These are phyloP conservation scores for Pangasius sanitwongsei DNA, from an alignment of 2,797 vertebrate genomes.

Conservation along the genomic window DNA sequence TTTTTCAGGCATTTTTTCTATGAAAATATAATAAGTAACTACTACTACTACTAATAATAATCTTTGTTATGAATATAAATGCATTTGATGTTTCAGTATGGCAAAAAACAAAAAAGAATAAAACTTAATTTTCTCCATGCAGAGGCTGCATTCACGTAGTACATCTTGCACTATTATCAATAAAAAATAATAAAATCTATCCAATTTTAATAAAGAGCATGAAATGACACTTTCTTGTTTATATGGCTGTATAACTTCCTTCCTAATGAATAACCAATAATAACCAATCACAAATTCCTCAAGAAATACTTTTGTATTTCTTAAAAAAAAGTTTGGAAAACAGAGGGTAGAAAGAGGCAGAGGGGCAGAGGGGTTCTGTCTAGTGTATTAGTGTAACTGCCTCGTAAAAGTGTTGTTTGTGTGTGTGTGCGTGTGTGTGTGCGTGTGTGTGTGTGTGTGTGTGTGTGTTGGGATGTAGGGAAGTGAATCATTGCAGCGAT, in stretches of 20 bases:
- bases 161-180: neutral
- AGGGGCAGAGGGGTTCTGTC: neutral
- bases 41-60: neutral
- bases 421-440: neutral
- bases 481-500: slow-evolving; percentile 13
- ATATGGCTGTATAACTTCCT: neutral
- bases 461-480: neutral
- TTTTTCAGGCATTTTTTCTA: neutral
- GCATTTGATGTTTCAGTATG: neutral
- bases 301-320: neutral
- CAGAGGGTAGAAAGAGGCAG: neutral
- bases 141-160: neutral
- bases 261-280: neutral
- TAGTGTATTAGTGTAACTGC: neutral
- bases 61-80: neutral
- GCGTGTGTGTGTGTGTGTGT: slow-evolving; percentile 1
- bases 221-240: neutral
- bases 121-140: neutral
- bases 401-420: neutral
- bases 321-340: neutral
- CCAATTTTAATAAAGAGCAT: neutral
- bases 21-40: neutral
- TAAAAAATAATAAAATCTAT: neutral
- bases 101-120: neutral
- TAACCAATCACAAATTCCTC: neutral